phyloP scores from a whole-genome alignment of 2,113 vertebrate genomes.

The Siphamia tubifer region DNA sequence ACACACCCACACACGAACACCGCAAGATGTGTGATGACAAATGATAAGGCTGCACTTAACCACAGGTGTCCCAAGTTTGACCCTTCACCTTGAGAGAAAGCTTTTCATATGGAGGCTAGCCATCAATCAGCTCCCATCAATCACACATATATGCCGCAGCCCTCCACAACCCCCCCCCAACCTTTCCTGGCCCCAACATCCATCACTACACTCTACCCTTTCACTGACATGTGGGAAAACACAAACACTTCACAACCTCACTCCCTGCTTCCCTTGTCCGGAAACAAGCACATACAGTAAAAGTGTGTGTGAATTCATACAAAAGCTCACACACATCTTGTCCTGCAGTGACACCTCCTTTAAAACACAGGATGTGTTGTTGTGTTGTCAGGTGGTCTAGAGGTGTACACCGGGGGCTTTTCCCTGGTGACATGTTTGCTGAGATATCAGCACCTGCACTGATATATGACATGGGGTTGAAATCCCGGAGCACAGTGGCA shows the following conservation, averaged over 20 bases:
- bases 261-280: constrained; percentile 7
- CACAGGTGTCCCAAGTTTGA: constrained; percentile 60
- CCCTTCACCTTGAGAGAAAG: constrained; percentile 69
- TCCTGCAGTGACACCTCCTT: constrained; percentile 27
- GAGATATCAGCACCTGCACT: constrained; percentile 51
- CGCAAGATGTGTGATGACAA: constrained; percentile 52
- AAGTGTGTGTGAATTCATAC: too few relatives aligned
- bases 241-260: constrained; percentile 58
- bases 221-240: constrained; percentile 69
- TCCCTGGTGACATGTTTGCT: constrained; percentile 54
- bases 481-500: constrained; percentile 39
- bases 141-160: constrained; percentile 46
- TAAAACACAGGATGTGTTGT: constrained; percentile 29
- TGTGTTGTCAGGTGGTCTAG: constrained; percentile 52
- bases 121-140: constrained; percentile 70
- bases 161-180: constrained; percentile 35
- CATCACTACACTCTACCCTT: constrained; percentile 61
- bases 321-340: constrained; percentile 13
- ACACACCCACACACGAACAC: neutral
- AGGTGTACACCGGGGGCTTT: constrained; percentile 38
- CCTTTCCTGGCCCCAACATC: constrained; percentile 55
- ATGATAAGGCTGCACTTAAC: constrained; percentile 63
- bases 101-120: constrained; percentile 43
- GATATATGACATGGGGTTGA: constrained; percentile 45
- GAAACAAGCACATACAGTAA: constrained; percentile 4